These are phyloP conservation scores for Lucinisca nassula DNA, from an alignment of 2,888 invertebrate genomes.

Conservation along the genomic window DNA sequence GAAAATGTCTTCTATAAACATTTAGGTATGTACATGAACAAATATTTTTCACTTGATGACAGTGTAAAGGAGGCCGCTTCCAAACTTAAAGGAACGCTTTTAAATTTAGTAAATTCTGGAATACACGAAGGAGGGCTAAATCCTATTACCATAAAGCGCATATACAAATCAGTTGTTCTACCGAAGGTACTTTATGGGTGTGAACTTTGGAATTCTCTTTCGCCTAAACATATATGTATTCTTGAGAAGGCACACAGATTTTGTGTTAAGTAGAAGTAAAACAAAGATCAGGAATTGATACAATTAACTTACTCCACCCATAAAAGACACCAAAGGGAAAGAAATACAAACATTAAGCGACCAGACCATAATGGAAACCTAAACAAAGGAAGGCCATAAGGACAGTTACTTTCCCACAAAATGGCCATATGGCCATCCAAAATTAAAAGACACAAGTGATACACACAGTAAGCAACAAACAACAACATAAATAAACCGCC, in stretches of 20 bases:
- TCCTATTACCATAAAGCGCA: not conserved
- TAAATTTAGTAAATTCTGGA: not conserved
- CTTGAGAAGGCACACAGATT: not conserved
- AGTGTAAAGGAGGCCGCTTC: not conserved
- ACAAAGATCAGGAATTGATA: too few species aligned
- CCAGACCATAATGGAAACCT: too few species aligned
- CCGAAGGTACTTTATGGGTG: constrained; percentile 1
- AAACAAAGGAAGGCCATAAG: too few species aligned
- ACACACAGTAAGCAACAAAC: too few species aligned
- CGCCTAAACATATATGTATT: not conserved
- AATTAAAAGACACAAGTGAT: too few species aligned
- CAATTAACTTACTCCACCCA: too few species aligned
- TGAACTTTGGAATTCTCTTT: not conserved
- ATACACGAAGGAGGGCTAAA: not conserved
- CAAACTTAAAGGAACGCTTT: not conserved
- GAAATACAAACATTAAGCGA: too few species aligned
- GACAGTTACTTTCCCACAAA: too few species aligned
- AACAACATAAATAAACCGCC: too few species aligned
- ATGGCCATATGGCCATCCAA: too few species aligned
- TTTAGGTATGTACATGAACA: not conserved
- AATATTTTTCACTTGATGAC: not conserved
- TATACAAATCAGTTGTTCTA: not conserved
- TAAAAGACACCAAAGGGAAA: too few species aligned
- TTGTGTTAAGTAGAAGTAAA: not conserved
- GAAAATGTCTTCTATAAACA: not conserved